These are phyloP conservation scores for Salvator merianae DNA, from an alignment of 2,113 vertebrate genomes.

Conservation along the genomic window DNA sequence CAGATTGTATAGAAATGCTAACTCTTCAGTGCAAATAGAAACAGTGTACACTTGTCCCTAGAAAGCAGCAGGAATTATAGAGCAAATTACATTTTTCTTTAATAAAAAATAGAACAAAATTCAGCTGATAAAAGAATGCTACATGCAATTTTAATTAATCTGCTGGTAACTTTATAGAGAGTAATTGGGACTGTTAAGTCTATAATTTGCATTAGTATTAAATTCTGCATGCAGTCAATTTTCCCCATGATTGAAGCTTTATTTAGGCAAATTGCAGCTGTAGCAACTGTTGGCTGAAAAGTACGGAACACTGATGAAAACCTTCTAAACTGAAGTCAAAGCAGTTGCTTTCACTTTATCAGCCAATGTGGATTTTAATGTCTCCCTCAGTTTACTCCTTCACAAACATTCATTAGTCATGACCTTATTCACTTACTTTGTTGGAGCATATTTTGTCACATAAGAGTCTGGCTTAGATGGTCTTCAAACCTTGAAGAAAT, in stretches of 20 bases:
- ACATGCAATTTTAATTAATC: constrained; percentile 17
- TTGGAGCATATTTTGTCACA: background rate
- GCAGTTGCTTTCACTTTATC: background rate
- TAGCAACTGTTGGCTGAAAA: background rate
- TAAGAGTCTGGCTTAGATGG: no score
- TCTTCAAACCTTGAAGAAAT: no score
- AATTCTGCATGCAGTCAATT: constrained; percentile 8
- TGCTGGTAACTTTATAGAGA: background rate
- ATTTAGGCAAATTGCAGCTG: background rate
- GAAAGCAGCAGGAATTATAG: background rate
- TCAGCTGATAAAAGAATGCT: background rate
- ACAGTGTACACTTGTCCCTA: background rate
- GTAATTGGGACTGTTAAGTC: constrained; percentile 13
- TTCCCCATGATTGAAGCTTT: background rate
- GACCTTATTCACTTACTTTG: background rate
- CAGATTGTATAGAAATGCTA: background rate
- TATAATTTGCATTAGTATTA: constrained; percentile 16
- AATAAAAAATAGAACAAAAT: background rate
- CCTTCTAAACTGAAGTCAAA: background rate
- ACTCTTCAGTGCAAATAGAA: background rate
- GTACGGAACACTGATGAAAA: background rate
- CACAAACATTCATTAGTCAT: background rate
- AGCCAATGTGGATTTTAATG: background rate
- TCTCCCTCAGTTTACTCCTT: background rate
- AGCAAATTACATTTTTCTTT: background rate